These are phyloP conservation scores for Rissa tridactyla DNA, from an alignment of 2,113 vertebrate genomes.

Conservation along the genomic window DNA sequence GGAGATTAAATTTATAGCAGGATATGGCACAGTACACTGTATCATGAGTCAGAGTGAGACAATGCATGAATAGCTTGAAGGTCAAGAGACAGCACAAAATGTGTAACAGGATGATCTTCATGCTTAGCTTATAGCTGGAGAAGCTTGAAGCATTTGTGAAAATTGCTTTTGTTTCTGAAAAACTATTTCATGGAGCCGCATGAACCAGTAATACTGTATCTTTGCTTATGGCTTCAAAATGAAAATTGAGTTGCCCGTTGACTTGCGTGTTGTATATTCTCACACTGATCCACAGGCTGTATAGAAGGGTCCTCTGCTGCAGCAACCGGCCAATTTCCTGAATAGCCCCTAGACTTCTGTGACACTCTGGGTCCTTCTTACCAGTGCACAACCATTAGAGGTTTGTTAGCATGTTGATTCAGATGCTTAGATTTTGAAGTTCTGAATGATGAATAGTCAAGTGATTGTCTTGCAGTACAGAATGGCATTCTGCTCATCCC, in stretches of 20 bases:
- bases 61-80: not conserved
- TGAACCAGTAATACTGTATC: not conserved
- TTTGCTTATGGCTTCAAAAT: not conserved
- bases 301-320: not conserved
- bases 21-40: not conserved
- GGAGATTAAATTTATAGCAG: not conserved
- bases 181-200: not conserved
- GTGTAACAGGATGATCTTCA: not conserved
- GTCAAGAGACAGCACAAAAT: not conserved
- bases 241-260: not conserved
- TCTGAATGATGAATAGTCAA: not conserved
- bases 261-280: not conserved
- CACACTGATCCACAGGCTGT: not conserved
- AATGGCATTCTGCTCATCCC: not conserved
- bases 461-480: accelerated
- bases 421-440: not conserved
- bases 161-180: not conserved
- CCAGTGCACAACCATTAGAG: not conserved
- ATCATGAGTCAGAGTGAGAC: slow-evolving; percentile 14
- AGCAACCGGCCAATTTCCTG: not conserved
- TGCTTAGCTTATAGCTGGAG: not conserved
- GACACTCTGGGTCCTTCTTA: not conserved
- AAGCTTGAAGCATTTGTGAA: not conserved
- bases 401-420: not conserved
- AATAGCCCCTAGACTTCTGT: not conserved